Evolutionary conservation across 1,140 invertebrate genomes (phyloP), one percentile per base, ranked within the genome.

Genomic region (Augochlora pura): DNA sequence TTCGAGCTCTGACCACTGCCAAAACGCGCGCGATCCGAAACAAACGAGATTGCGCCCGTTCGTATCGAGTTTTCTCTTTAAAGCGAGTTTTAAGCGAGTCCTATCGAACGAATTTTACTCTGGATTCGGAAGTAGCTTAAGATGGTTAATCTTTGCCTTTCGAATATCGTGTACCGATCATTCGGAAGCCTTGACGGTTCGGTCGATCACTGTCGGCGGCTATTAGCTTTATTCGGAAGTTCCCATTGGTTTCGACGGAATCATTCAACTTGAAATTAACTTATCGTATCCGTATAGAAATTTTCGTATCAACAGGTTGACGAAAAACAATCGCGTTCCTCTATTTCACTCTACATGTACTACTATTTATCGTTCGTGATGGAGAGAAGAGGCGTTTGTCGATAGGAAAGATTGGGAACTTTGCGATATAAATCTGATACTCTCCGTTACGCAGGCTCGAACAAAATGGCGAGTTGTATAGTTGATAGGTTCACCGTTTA

Each of bases 1-100:
- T 86, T 82, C 75, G 77, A 89, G 84, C 86, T 90, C 80, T 89
- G 84, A 87, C 86, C 90, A 91, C 90, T 91, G 90, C 90, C 89
- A 89, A 77, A 87, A 84, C 80, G 63, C n/a, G 76, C 42, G 59
- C 23, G 39, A 76, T 57, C 25, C 3, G 12, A 18, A 39, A 3
- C 1, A 71, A 49, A 38, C 32, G 32, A 32, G 32, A 1, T 60
- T 69, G 57, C 57, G 66, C 52, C 16, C 23, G 73, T 76, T 68
- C 42, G 12, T 42, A 76, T 68, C 64, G 25, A 68, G 21, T 42
- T 59, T 76, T 60, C 38, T 46, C 10, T 66, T 66, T 39, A 18
- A 68, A 69, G 59, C 59, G 42, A n/a, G 68, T 67, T 32, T 23
- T 46, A 42, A n/a, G 62, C 10, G 46, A 74, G 12, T 54, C n/a